Evolutionary conservation across 1,140 invertebrate species (phyloP).

Genomic region (Ostrea denselamellosa): DNA sequence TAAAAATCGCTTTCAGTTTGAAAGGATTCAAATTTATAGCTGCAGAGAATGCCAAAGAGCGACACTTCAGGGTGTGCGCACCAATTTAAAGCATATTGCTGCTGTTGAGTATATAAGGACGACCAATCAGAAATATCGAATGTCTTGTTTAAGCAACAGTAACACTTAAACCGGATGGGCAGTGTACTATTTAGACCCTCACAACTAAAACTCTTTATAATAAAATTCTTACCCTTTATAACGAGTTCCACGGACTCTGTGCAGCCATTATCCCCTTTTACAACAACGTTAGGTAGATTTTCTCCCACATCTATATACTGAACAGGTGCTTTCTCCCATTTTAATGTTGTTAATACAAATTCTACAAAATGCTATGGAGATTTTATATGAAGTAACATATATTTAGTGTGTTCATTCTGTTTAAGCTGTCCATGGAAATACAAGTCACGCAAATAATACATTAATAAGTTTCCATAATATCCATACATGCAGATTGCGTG

Average conservation of each 20-base stretch:
- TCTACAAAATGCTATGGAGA: constrained; percentile 25
- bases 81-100: neutral
- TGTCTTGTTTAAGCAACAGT: neutral
- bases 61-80: neutral
- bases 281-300: constrained; percentile 43
- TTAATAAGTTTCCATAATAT: neutral
- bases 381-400: neutral
- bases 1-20: no score
- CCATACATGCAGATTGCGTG: neutral
- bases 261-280: constrained; percentile 50
- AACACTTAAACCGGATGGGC: neutral
- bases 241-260: constrained; percentile 43
- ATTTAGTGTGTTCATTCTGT: neutral
- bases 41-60: no score
- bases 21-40: no score
- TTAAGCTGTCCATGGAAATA: neutral
- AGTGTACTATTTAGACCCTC: neutral
- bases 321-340: constrained; percentile 48
- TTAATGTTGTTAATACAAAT: constrained; percentile 42
- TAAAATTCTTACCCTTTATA: constrained; percentile 38
- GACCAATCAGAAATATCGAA: neutral
- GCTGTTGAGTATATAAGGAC: no score
- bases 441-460: neutral
- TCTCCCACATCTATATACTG: neutral
- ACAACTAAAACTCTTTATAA: neutral